Evolutionary conservation across 2,797 vertebrate genomes (phyloP), one percentile per base, ranked within the genome.

Genomic region (Chrosomus eos): DNA sequence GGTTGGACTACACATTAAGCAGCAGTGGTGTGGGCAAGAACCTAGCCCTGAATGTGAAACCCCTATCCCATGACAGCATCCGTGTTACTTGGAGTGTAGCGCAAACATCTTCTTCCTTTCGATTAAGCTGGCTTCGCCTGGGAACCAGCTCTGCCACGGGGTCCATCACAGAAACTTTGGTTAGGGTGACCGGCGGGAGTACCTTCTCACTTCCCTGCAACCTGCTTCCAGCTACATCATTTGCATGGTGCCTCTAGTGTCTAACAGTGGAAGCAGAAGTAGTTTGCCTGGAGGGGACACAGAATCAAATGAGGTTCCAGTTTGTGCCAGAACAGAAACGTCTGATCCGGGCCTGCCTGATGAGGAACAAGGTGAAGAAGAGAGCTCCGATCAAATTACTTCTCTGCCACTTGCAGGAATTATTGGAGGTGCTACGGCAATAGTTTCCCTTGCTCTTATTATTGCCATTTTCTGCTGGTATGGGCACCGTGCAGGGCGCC

Each of bases 141-240:
- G 97, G 97, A 33, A 96, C 94, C 76, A 96, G 96, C 77, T 96
- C 96, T 0, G 95, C 96, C 3, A 96, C 97, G 89, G 97, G 97
- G 14, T 97, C 97, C 26, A 98, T 98, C 88, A 98, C 97, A 2
- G 97, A 98, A 93, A 98, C 97, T 0, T 92, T 98, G 81, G 97
- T 98, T 48, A 94, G 96, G 97, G 97, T 0, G 97, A 98, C 83
- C 95, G 95, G 62, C 95, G 96, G 0, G 97, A 98, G 89, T 98
- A 98, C 91, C 92, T 98, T 48, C 95, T 98, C 33, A 97, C 96
- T 0, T 94, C 97, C 21, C 90, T 98, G 88, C 96, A 97, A 74
- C 97, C 97, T 43, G 94, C 93, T 83, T 97, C 97, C 71, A 96
- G 95, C 92, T 98, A 98, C 88, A 95, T 97, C 88, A 97, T 98